These are phyloP conservation scores for Phyto melanocephala DNA, from an alignment of 2,888 invertebrate genomes.

Conservation along the genomic window DNA sequence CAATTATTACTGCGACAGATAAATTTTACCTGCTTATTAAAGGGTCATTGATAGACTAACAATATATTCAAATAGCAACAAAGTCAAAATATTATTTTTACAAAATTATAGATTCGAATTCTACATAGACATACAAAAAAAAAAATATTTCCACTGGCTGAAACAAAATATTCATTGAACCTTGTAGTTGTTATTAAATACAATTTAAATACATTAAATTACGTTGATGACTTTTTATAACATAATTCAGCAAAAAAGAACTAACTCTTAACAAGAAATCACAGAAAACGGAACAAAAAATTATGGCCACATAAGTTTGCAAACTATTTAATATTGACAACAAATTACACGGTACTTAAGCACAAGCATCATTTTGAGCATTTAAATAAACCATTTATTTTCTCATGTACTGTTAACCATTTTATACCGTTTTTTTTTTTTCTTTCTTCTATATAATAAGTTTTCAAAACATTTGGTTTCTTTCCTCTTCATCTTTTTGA, in stretches of 20 bases:
- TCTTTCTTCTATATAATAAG: no score
- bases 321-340: conserved; percentile 16
- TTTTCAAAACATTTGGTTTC: neutral
- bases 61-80: no score
- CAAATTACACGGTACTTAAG: conserved; percentile 37
- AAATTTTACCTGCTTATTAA: no score
- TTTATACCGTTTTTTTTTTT: conserved; percentile 2
- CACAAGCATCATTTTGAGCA: conserved; percentile 4
- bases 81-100: no score
- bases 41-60: no score
- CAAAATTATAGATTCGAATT: no score
- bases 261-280: no score
- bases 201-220: neutral
- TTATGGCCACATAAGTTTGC: neutral
- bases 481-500: neutral
- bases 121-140: no score
- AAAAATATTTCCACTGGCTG: no score
- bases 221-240: neutral
- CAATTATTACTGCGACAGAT: no score
- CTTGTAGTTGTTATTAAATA: neutral
- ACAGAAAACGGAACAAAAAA: neutral
- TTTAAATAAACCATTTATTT: conserved; percentile 35
- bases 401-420: conserved; percentile 13
- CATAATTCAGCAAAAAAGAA: neutral
- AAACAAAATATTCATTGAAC: neutral